Evolutionary conservation across 2,113 vertebrate genomes (phyloP), one percentile per base, ranked within the genome.

Genomic region (Tricholaema leucomelas): DNA sequence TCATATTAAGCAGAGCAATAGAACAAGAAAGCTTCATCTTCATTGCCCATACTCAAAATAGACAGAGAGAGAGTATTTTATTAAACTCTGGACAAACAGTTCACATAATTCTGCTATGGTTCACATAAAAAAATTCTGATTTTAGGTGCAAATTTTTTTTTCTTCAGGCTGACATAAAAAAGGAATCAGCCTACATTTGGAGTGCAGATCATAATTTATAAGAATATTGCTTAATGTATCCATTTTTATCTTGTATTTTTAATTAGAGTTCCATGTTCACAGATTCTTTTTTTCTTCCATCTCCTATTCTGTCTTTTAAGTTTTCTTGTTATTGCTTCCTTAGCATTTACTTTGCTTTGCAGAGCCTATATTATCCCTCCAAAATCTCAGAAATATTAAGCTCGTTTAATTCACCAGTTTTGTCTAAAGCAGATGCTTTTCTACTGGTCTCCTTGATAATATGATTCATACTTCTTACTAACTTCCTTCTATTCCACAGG

Each of bases 81-180:
- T 6, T 79, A 72, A 67, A 61, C 20, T 36, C 15, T 12, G 44
- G 65, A 61, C 9, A 64, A 85, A 18, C 2, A 17, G 14, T 40
- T 67, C 8, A 55, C 35, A 19, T 75, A 42, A 33, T 83, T 86
- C 48, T 78, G 0, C 13, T 1, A 4, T 33, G 0, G 0, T 54
- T 88, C n/a, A 44, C 11, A 5, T 46, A 24, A 69, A 20, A n/a
- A 63, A 35, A 83, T 91, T 80, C 18, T 63, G 5, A 31, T 92
- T 64, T 6, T 88, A 67, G 13, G 40, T 40, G n/a, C n/a, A n/a
- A n/a, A n/a, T n/a, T n/a, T n/a, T n/a, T n/a, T n/a, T n/a, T n/a
- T n/a, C n/a, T n/a, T n/a, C 4, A 1, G 10, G 7, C 27, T 91
- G 50, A 61, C 19, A 35, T 52, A 60, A 78, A 60, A 89, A 76